Conservation (phyloP, 2,113 vertebrate genomes). For the Hypanus sabinus region DNA sequence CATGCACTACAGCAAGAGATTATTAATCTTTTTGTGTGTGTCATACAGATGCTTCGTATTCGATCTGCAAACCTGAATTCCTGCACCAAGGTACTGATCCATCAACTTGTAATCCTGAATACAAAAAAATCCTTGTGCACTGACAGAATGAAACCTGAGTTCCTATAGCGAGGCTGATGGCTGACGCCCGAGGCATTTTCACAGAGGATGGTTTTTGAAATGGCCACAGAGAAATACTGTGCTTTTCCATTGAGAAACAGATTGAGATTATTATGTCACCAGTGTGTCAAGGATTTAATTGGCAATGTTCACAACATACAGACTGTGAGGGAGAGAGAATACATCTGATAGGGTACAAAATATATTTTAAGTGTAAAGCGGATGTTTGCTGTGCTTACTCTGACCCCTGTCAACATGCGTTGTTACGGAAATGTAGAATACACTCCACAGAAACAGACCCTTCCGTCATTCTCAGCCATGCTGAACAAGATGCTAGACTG, state of each 20-base stretch:
- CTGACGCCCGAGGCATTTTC: neutral
- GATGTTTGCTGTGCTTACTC: neutral
- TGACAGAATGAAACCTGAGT: neutral
- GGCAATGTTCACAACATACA: neutral
- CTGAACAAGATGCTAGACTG: too few species aligned
- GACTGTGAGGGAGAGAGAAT: neutral
- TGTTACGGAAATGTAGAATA: too few species aligned
- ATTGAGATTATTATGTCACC: neutral
- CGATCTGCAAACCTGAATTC: neutral
- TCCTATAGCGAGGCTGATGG: neutral
- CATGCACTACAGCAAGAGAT: neutral
- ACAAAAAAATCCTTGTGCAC: neutral
- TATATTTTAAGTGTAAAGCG: neutral
- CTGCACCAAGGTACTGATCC: neutral
- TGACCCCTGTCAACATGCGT: too few species aligned
- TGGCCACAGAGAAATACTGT: neutral
- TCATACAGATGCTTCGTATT: slow-evolving; percentile 1
- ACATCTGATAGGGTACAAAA: neutral
- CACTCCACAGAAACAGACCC: too few species aligned
- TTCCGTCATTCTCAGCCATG: too few species aligned
- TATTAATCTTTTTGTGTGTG: slow-evolving; percentile 14
- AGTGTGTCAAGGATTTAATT: neutral
- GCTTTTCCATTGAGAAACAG: neutral
- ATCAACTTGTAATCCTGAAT: neutral
- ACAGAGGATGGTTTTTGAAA: neutral